A percentile compares a stretch with the other conserved stretches of the same genome.
These are phyloP conservation scores for Tychaedon coryphoeus DNA, from an alignment of 2,113 vertebrate genomes.

Conservation along the genomic window DNA sequence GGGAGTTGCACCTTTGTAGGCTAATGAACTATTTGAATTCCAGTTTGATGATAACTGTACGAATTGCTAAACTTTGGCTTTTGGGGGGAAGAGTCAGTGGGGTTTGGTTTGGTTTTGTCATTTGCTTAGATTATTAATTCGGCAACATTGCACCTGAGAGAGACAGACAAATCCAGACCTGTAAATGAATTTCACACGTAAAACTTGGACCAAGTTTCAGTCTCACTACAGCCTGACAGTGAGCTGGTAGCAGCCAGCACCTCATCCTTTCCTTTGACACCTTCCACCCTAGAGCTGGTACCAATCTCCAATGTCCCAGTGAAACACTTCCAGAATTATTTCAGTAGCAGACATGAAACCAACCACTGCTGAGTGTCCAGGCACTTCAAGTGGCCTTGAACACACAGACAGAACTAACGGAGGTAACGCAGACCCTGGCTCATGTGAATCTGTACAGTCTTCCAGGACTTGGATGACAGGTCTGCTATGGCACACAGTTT, in stretches of 20 bases:
- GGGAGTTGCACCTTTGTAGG: neutral
- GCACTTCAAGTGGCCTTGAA: neutral
- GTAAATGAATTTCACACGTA: neutral
- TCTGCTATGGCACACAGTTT: neutral
- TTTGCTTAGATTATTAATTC: neutral
- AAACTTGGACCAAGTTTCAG: neutral
- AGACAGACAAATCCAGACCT: neutral
- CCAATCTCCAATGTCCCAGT: neutral
- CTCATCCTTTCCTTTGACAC: neutral
- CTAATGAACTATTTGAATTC: neutral
- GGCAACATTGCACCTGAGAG: neutral
- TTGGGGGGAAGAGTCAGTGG: accelerated
- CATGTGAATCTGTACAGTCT: neutral
- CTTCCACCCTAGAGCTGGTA: neutral
- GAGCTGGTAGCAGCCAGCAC: neutral
- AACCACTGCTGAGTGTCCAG: neutral
- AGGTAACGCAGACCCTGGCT: neutral
- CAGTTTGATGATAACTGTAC: accelerated
- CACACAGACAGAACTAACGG: neutral
- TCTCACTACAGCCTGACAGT: neutral
- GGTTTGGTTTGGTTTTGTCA: accelerated
- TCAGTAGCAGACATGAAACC: neutral
- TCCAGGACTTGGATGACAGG: neutral
- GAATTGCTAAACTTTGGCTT: neutral
- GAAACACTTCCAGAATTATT: neutral